These are phyloP conservation scores for Dermatophagoides farinae DNA, from an alignment of 1,140 invertebrate species.

Conservation along the genomic window DNA sequence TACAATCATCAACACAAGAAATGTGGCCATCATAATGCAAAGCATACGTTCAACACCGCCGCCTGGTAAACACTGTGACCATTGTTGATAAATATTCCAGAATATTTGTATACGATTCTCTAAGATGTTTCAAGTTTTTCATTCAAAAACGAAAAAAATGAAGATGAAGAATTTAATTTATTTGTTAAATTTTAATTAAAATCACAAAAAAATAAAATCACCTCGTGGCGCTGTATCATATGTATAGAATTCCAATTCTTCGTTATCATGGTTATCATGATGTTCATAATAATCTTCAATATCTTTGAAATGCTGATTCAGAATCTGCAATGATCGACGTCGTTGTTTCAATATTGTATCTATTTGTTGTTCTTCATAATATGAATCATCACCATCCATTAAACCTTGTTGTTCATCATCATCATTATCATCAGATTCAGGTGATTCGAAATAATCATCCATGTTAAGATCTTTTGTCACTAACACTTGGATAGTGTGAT, in stretches of 20 bases:
- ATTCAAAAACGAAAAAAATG: not conserved
- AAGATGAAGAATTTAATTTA: too few relatives aligned
- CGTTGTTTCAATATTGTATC: not conserved
- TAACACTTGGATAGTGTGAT: too few relatives aligned
- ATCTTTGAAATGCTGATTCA: not conserved
- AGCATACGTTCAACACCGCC: not conserved
- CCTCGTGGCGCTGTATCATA: not conserved
- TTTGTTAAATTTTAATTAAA: not conserved
- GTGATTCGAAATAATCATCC: too few relatives aligned
- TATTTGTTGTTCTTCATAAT: not conserved
- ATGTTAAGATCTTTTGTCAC: too few relatives aligned
- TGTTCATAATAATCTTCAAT: too few relatives aligned
- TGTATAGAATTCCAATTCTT: not conserved
- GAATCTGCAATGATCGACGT: not conserved
- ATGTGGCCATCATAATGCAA: slow-evolving; percentile 3
- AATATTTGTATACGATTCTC: not conserved
- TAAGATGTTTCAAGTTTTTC: too few relatives aligned
- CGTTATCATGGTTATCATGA: not conserved
- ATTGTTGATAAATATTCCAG: not conserved
- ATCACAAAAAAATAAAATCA: not conserved
- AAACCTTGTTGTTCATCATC: not conserved
- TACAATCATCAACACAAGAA: not conserved
- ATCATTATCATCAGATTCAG: too few relatives aligned
- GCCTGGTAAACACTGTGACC: not conserved
- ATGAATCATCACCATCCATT: not conserved